A percentile compares a stretch with the other conserved stretches of the same genome.
These are phyloP conservation scores for Labeo catla DNA, from an alignment of 2,113 vertebrate genomes.

Conservation along the genomic window DNA sequence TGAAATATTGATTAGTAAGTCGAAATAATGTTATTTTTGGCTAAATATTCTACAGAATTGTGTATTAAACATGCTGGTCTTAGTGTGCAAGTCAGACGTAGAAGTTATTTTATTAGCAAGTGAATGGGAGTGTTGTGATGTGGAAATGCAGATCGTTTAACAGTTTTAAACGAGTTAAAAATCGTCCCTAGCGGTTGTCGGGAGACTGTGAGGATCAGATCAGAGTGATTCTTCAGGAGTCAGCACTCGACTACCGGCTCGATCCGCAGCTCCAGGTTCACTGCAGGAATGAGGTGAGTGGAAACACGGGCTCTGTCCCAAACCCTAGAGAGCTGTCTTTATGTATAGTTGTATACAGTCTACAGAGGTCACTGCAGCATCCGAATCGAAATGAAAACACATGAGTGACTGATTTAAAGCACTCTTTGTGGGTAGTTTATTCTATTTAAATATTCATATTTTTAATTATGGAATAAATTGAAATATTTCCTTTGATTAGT, in stretches of 20 bases:
- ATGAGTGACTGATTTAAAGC: no score
- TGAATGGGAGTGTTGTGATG: background rate
- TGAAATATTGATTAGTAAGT: no score
- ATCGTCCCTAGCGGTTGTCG: slow-evolving; percentile 79
- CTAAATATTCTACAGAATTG: background rate
- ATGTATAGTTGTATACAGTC: no score
- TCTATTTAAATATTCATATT: no score
- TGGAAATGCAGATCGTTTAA: background rate
- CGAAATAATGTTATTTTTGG: background rate
- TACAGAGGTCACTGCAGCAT: no score
- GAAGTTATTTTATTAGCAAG: background rate
- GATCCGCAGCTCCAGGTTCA: slow-evolving; percentile 90
- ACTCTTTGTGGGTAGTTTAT: no score
- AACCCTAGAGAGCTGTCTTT: background rate
- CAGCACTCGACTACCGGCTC: slow-evolving; percentile 87
- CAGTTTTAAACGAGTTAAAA: background rate
- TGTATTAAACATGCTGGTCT: background rate
- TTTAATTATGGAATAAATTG: no score
- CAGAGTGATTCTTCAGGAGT: slow-evolving; percentile 87
- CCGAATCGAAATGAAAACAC: no score
- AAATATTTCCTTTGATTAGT: background rate
- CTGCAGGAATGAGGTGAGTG: slow-evolving; percentile 85
- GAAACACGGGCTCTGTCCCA: background rate
- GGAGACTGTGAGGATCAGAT: slow-evolving; percentile 91
- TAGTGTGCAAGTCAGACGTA: background rate